Conservation (phyloP, 2,797 vertebrate species). For the Amazona finschi region DNA sequence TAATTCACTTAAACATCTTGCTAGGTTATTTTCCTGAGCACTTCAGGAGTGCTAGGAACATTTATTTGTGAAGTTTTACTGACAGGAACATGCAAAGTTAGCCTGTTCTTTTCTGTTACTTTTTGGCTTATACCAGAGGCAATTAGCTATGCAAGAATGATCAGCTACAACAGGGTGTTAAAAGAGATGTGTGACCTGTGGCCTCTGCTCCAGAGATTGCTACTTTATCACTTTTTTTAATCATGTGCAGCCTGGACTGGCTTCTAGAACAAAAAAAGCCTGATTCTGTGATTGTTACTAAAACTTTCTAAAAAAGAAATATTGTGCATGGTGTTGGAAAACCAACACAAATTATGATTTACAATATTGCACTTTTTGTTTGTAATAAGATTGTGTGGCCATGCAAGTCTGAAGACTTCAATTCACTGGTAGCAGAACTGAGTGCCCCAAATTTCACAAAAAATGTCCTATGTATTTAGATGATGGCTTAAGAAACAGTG, state of each 20-base stretch:
- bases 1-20: not conserved
- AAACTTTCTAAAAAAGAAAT: not conserved
- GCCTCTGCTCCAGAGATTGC: not conserved
- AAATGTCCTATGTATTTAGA: not conserved
- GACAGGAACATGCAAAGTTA: not conserved
- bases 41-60: not conserved
- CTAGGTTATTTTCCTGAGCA: not conserved
- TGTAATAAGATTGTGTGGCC: not conserved
- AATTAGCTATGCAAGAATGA: constrained; percentile 30
- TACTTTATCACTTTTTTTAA: not conserved
- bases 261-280: not conserved
- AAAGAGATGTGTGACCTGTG: constrained; percentile 1
- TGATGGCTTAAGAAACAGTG: not conserved
- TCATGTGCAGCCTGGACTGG: not conserved
- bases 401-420: not conserved
- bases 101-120: not conserved
- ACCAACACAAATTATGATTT: not conserved
- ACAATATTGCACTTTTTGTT: not conserved
- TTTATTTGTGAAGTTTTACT: constrained; percentile 2
- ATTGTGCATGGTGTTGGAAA: not conserved
- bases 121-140: constrained; percentile 6
- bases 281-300: not conserved
- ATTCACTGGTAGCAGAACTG: not conserved
- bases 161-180: not conserved
- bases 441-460: not conserved